Conservation (phyloP, 2,113 vertebrate species). For the Gallinago paraguaiae region DNA sequence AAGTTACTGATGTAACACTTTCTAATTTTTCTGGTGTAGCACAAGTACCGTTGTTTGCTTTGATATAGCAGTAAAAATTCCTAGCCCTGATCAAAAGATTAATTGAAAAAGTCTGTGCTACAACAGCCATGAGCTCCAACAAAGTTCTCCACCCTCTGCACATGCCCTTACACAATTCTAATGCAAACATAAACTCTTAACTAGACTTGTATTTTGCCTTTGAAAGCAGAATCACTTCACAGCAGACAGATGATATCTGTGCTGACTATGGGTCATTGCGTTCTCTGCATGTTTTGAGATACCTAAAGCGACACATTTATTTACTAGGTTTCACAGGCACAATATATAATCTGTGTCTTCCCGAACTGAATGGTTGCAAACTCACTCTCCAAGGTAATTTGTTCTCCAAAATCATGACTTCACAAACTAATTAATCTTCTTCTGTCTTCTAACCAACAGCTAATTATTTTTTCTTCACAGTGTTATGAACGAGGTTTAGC, state of each 20-base stretch:
- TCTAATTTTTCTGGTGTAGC: not conserved
- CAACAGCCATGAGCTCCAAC: not conserved
- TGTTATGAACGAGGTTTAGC: not conserved
- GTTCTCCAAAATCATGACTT: slow-evolving; percentile 28
- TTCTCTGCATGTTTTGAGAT: not conserved
- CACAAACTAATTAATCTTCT: slow-evolving; percentile 39
- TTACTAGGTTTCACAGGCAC: not conserved
- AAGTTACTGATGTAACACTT: not conserved
- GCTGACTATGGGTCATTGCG: not conserved
- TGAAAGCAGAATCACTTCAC: not conserved
- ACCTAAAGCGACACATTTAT: not conserved
- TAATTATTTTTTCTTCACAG: slow-evolving; percentile 29
- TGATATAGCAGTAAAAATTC: not conserved
- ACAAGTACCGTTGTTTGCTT: not conserved
- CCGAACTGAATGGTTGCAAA: not conserved
- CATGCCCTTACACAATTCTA: not conserved
- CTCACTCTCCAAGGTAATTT: not conserved
- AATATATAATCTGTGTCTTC: not conserved
- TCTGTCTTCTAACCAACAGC: not conserved
- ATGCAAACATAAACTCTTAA: not conserved
- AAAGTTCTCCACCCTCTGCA: not conserved
- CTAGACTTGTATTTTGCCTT: not conserved
- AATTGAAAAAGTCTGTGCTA: not conserved
- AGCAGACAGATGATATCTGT: not conserved
- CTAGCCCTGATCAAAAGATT: not conserved